Evolutionary conservation across 2,888 invertebrate species (phyloP), one percentile per base, ranked within the genome.

Genomic region (Ecliptopera silaceata): DNA sequence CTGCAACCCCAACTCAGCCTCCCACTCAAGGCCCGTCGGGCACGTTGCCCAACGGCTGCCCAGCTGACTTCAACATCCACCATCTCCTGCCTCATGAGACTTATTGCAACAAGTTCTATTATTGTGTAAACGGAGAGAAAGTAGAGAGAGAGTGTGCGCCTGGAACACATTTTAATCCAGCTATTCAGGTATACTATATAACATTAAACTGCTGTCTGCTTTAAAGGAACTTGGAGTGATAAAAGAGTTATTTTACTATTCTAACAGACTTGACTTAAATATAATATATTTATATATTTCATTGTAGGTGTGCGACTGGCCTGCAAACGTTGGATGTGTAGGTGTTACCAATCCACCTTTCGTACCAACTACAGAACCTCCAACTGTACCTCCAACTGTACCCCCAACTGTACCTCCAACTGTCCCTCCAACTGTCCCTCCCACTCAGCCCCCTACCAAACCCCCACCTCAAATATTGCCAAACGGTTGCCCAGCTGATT

Each of bases 61-160:
- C 52, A 0, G 64, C 62, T 1, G 65, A 77, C 56, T 74, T 65
- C 39, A 41, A 64, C 29, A 41, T 72, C 3, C 71, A 79, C 17
- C 56, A 61, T 2, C 61, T 77, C 0, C 43, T 80, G 3, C 79
- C 80, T 0, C 79, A 81, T 43, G 71, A 72, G 48, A 59, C 26
- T 4, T 2, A 77, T 6, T 81, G 81, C 52, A 54, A 54, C 17
- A 69, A 67, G 20, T 80, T 74, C 70, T 80, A 80, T 56, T 68
- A 72, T 15, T 81, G 81, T 47, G 66, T 69, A 1, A 55, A 60
- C 13, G 80, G 80, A 2, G 59, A 74, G 13, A 65, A 63, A 20
- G 66, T 71, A 0, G 66, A 68, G 43, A 65, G 65, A 12, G 43
- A 52, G 0, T 77, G 78, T 39, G 56, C 61, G 0, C 47, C 49